A percentile compares a stretch with the other conserved stretches of the same genome.
Conservation (phyloP, 2,888 invertebrate genomes). For the Lamellibrachia columna region DNA sequence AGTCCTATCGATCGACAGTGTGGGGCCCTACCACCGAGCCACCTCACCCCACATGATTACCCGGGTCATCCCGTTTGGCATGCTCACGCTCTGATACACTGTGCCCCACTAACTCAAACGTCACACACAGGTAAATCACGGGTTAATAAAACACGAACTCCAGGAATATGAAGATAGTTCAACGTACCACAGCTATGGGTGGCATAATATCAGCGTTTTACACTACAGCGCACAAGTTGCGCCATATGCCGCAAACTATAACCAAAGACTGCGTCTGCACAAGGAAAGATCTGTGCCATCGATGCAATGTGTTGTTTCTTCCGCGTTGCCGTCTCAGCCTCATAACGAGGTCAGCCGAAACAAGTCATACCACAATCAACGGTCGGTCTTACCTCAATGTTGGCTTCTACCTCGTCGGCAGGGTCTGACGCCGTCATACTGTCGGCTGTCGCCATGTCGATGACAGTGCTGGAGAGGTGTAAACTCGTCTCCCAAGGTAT, state of each 20-base stretch:
- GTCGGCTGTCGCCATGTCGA: not conserved
- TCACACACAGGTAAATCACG: too few relatives aligned
- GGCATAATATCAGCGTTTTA: not conserved
- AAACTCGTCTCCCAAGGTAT: not conserved
- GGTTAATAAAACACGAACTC: too few relatives aligned
- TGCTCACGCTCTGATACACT: too few relatives aligned
- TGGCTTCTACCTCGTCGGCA: not conserved
- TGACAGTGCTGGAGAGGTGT: not conserved
- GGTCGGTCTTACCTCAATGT: not conserved
- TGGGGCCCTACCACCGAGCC: too few relatives aligned
- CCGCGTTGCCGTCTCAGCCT: not conserved
- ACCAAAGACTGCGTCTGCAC: not conserved
- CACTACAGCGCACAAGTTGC: not conserved
- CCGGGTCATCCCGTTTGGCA: too few relatives aligned
- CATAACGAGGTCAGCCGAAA: not conserved
- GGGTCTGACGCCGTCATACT: not conserved
- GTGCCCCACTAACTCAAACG: too few relatives aligned
- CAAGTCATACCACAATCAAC: not conserved
- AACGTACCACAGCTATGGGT: not conserved
- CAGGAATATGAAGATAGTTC: too few relatives aligned
- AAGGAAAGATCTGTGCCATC: not conserved
- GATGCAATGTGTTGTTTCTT: not conserved
- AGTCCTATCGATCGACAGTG: too few relatives aligned
- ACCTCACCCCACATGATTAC: too few relatives aligned
- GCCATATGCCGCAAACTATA: not conserved